Evolutionary conservation across 2,888 invertebrate genomes (phyloP).

Genomic region (Heliconius charithonia): DNA sequence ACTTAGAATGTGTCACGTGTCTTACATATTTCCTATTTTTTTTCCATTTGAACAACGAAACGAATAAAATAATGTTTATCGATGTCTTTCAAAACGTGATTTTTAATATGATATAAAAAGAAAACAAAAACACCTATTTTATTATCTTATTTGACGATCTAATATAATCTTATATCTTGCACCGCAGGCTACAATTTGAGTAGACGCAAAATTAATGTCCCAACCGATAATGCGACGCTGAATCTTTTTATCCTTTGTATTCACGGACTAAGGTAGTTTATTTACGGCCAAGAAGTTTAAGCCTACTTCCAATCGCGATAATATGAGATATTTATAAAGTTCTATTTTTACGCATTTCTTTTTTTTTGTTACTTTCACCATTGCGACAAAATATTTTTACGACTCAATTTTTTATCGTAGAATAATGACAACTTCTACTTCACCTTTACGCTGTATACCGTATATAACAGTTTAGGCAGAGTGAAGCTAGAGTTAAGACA

Average conservation of each 20-base stretch:
- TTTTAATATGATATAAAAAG: not conserved
- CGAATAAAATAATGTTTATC: not conserved
- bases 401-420: not conserved
- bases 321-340: constrained; percentile 19
- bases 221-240: constrained; percentile 62
- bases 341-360: constrained; percentile 13
- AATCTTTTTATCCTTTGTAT: constrained; percentile 67
- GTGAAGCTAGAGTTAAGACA: not conserved
- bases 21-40: too few species aligned
- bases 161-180: constrained; percentile 42
- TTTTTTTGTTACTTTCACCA: not conserved
- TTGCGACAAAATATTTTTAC: not conserved
- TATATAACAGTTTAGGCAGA: not conserved
- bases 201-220: constrained; percentile 73
- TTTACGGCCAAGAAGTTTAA: constrained; percentile 59
- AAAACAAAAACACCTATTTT: not conserved
- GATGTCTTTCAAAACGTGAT: not conserved
- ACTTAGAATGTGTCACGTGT: too few species aligned
- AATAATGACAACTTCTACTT: too few species aligned
- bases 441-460: not conserved
- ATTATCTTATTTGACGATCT: not conserved
- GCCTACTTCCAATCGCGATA: constrained; percentile 50
- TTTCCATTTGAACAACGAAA: not conserved
- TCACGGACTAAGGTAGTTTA: constrained; percentile 60
- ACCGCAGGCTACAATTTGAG: constrained; percentile 57